Evolutionary conservation across 2,888 invertebrate species (phyloP).

Genomic region (Tenthredo mesomela): DNA sequence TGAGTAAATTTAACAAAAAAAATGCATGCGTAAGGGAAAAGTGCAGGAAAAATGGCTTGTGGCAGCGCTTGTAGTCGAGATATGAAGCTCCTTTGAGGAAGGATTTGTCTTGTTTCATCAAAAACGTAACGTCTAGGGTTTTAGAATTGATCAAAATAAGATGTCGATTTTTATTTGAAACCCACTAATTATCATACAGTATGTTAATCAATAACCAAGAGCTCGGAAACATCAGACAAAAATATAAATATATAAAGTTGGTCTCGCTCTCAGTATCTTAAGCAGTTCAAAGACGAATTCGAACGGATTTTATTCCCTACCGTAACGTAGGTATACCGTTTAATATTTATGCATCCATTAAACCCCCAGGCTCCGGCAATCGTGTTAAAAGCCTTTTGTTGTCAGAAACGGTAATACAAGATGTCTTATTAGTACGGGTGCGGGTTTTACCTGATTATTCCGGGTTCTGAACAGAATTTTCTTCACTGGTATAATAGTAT

Average conservation of each 20-base stretch:
- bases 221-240: not conserved
- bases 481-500: too few species aligned
- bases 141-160: too few species aligned
- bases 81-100: too few species aligned
- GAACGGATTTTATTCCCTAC: not conserved
- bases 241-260: not conserved
- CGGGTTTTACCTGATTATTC: not conserved
- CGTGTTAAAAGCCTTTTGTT: not conserved
- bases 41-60: too few species aligned
- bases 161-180: too few species aligned
- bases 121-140: too few species aligned
- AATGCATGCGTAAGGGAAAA: too few species aligned
- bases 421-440: not conserved
- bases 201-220: not conserved
- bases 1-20: too few species aligned
- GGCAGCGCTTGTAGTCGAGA: too few species aligned
- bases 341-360: conserved; percentile 38
- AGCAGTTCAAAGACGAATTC: not conserved
- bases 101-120: too few species aligned
- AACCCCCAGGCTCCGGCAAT: not conserved
- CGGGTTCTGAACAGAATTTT: not conserved
- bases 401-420: conserved; percentile 13
- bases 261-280: not conserved
- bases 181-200: too few species aligned
- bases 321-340: not conserved